These are phyloP conservation scores for Acanthosepion esculentum DNA, from an alignment of 2,888 invertebrate species.

Conservation along the genomic window DNA sequence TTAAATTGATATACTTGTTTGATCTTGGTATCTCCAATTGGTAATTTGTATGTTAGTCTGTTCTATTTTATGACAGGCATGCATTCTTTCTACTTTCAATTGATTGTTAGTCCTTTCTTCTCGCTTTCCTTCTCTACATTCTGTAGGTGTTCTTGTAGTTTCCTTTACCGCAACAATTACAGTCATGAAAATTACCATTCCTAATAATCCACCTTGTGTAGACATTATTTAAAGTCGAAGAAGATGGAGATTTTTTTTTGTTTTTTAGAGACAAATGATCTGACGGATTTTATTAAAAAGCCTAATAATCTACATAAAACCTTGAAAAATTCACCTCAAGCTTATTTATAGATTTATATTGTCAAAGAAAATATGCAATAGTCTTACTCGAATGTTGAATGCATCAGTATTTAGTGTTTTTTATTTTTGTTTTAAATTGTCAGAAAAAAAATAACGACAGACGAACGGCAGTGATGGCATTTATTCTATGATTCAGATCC, in stretches of 20 bases:
- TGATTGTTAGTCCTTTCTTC: too few species aligned
- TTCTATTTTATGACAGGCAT: too few species aligned
- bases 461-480: neutral
- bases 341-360: neutral
- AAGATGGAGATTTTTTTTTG: neutral
- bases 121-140: too few species aligned
- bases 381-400: neutral
- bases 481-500: slow-evolving; percentile 14
- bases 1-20: too few species aligned
- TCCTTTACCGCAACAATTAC: too few species aligned
- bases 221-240: too few species aligned
- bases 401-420: neutral
- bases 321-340: neutral
- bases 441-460: neutral
- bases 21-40: too few species aligned
- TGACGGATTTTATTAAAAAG: neutral
- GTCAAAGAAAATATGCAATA: neutral
- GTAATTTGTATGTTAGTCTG: too few species aligned
- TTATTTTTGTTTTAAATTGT: neutral
- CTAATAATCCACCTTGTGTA: too few species aligned
- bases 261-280: neutral
- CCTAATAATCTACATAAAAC: neutral
- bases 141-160: too few species aligned
- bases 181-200: too few species aligned
- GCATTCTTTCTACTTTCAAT: too few species aligned